A percentile compares a stretch with the other conserved stretches of the same genome.
phyloP scores from a whole-genome alignment of 2,888 invertebrate species.

The Hydropsyche betteni region DNA sequence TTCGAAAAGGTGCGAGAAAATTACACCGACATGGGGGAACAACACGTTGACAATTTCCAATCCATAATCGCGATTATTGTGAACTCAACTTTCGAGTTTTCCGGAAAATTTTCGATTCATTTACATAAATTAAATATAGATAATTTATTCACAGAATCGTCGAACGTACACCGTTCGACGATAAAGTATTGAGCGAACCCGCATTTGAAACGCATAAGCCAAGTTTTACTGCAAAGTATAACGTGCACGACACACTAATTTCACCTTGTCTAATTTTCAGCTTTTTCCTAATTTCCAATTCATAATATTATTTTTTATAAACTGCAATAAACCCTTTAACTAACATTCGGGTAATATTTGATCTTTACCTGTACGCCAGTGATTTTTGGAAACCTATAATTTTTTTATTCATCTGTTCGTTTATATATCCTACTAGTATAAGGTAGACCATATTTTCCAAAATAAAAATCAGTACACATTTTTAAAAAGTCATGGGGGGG shows the following conservation, averaged over 20 bases:
- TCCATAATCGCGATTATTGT: background rate
- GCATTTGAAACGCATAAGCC: constrained; percentile 31
- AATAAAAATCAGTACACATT: too few relatives aligned
- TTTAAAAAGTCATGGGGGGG: too few relatives aligned
- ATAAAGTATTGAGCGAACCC: constrained; percentile 36
- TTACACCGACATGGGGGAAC: background rate
- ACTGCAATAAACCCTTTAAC: too few relatives aligned
- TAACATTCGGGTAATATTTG: too few relatives aligned
- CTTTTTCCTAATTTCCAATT: too few relatives aligned
- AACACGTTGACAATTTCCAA: background rate
- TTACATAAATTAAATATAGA: background rate
- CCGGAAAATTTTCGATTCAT: background rate
- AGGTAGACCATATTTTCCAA: too few relatives aligned
- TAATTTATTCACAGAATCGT: constrained; percentile 35
- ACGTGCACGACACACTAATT: background rate
- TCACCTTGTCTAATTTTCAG: constrained; percentile 27
- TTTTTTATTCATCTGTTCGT: too few relatives aligned
- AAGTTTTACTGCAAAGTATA: constrained; percentile 8
- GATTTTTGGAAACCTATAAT: too few relatives aligned
- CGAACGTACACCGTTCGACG: constrained; percentile 13
- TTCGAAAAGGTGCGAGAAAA: too few relatives aligned
- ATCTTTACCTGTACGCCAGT: too few relatives aligned
- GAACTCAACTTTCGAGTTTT: background rate
- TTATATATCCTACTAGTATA: too few relatives aligned
- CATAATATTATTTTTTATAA: too few relatives aligned